Percentiles rank a stretch among this genome's conserved stretches.
Conservation (phyloP, 1,140 invertebrate species). For the Parapsyche elsis region DNA sequence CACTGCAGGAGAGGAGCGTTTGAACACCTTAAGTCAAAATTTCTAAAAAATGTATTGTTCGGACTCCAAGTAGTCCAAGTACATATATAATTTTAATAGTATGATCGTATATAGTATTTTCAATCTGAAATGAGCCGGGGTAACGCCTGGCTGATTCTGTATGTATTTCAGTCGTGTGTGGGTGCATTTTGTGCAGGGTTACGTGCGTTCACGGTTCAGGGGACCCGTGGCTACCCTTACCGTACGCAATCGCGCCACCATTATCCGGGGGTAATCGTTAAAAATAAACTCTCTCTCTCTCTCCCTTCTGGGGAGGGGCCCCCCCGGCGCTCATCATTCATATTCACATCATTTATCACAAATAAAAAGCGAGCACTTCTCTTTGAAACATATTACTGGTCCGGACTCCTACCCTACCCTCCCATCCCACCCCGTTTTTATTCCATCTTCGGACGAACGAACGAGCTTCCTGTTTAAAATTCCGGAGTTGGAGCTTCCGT, state of each 20-base stretch:
- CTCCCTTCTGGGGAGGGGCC: conserved; percentile 2
- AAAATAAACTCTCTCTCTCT: conserved; percentile 53
- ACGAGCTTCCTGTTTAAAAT: conserved; percentile 48
- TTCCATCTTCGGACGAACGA: not conserved
- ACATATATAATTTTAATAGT: too few species aligned
- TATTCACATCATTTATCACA: conserved; percentile 57
- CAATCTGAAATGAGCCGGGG: too few species aligned
- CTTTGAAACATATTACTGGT: conserved; percentile 54
- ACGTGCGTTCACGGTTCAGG: conserved; percentile 41
- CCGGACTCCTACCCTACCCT: conserved; percentile 8
- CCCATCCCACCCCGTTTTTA: not conserved
- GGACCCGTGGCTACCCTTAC: conserved; percentile 40
- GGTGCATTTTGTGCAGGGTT: not conserved
- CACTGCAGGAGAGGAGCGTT: too few species aligned
- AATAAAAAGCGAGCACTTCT: conserved; percentile 56
- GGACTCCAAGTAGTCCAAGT: too few species aligned
- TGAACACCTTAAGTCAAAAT: too few species aligned
- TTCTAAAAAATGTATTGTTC: too few species aligned
- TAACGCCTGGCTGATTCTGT: too few species aligned
- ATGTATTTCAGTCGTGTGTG: not conserved
- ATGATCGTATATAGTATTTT: too few species aligned
- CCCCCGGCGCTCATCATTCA: conserved; percentile 53
- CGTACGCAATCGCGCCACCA: conserved; percentile 43
- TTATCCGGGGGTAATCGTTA: conserved; percentile 53
- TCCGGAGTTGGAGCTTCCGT: conserved; percentile 40